Evolutionary conservation across 2,888 invertebrate species (phyloP).

Genomic region (Rhamnusium bicolor): DNA sequence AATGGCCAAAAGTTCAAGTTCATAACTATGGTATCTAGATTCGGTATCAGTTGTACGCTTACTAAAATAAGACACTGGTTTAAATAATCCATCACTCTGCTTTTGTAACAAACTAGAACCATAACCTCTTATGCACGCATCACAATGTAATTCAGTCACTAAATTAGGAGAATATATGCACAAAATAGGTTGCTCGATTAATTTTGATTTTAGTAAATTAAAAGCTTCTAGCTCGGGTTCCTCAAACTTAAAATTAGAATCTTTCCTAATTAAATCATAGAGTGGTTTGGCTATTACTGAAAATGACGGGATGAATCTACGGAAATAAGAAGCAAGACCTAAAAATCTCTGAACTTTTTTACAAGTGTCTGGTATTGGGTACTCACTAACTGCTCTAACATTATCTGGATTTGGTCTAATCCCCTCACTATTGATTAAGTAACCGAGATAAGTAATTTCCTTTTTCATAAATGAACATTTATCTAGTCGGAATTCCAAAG

Average conservation of each 20-base stretch:
- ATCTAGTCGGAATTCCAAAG: constrained; percentile 32
- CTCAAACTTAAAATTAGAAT: neutral
- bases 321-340: constrained; percentile 9
- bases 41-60: constrained; percentile 60
- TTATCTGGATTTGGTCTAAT: constrained; percentile 29
- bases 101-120: constrained; percentile 61
- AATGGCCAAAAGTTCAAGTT: constrained; percentile 59
- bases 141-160: constrained; percentile 63
- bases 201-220: constrained; percentile 47
- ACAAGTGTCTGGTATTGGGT: neutral
- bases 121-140: constrained; percentile 60
- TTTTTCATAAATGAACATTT: constrained; percentile 34
- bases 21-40: constrained; percentile 65
- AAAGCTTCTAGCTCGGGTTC: constrained; percentile 38
- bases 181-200: constrained; percentile 56
- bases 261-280: constrained; percentile 1
- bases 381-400: constrained; percentile 7
- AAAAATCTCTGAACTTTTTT: constrained; percentile 4
- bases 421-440: constrained; percentile 27
- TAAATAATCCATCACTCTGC: constrained; percentile 55
- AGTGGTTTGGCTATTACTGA: neutral
- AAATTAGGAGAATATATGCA: constrained; percentile 57
- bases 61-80: constrained; percentile 62
- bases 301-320: neutral
- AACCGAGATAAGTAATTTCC: constrained; percentile 24